Percentiles rank a stretch among this genome's conserved stretches.
Evolutionary conservation across 53 echinoderm and acorn worm species (phyloP).

Genomic region (Henricia sp.): DNA sequence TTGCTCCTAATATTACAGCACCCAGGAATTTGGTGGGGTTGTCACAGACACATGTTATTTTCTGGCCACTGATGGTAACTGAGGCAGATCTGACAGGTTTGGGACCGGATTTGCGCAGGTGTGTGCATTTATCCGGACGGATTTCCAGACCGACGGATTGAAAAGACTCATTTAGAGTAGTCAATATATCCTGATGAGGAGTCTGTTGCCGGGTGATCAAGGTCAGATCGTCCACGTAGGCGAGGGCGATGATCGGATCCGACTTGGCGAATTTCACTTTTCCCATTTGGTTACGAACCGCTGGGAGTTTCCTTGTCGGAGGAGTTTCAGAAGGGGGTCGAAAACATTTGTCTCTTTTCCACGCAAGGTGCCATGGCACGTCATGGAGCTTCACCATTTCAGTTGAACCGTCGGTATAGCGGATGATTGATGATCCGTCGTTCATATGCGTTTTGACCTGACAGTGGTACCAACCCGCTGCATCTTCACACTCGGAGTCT

Average conservation of each 20-base stretch:
- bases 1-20: background rate
- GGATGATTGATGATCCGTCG: background rate
- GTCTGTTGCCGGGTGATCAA: background rate
- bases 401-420: background rate
- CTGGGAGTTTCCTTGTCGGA: background rate
- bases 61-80: background rate
- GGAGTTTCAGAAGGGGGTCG: background rate
- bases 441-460: background rate
- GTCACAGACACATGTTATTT: slow-evolving; percentile 2
- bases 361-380: background rate
- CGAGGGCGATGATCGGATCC: background rate
- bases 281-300: background rate
- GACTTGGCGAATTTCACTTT: slow-evolving; percentile 19
- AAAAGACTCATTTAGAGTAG: background rate
- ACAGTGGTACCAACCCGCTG: background rate
- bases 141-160: background rate
- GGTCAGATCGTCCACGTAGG: slow-evolving; percentile 5
- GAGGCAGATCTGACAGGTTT: slow-evolving; percentile 10
- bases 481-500: background rate
- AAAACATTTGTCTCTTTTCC: slow-evolving; percentile 14
- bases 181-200: background rate
- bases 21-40: background rate
- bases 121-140: background rate
- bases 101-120: background rate
- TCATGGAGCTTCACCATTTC: background rate